Base-by-base conservation (phyloP, 2,113 vertebrate species). In the Phylloscopus whistleri region DNA sequence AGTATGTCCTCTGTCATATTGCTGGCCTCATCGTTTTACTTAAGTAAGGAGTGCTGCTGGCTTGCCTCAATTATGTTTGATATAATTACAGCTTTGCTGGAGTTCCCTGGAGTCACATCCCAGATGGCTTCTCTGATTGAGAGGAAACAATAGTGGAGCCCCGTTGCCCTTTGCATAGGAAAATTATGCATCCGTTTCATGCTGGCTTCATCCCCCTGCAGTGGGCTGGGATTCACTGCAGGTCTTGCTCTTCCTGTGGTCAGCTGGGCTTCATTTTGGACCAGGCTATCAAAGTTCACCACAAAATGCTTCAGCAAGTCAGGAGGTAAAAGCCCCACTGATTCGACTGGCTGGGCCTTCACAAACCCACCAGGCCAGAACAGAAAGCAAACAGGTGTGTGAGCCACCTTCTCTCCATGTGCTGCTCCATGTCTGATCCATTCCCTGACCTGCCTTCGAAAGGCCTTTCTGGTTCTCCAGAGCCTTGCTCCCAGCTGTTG, bases 291-390 rank as follows among this genome's bases (percentile, higher is more conserved):
- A 83, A 87, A 88, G 64, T 55, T 88, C 9, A 17, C 80, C 87
- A 91, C 90, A 96, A 91, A 96, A 93, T 88, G 79, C 89, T 96
- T 94, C 86, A 91, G 72, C 3, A 11, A 84, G 58, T 84, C 79
- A 68, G 84, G 79, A 96, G 94, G 75, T 90, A 80, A 94, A 96
- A 95, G 69, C 67, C 2, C 3, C 87, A 31, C 70, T 68, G 89
- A 83, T 94, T 87, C 0, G 0, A 66, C 49, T 83, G 68, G 33
- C 84, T 91, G 87, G 24, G 62, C 53, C 66, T 93, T 96, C 92
- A 90, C 49, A 80, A 91, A 93, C 30, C 37, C 39, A 56, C 27
- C 55, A 51, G 85, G 67, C 76, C 92, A 85, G 91, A 94, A 76
- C 87, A 87, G 80, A 95, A 78, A 75, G 79, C 84, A 89, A 87